Evolutionary conservation across 1,140 invertebrate genomes (phyloP), one percentile per base, ranked within the genome.

Genomic region (Arctopsyche grandis): DNA sequence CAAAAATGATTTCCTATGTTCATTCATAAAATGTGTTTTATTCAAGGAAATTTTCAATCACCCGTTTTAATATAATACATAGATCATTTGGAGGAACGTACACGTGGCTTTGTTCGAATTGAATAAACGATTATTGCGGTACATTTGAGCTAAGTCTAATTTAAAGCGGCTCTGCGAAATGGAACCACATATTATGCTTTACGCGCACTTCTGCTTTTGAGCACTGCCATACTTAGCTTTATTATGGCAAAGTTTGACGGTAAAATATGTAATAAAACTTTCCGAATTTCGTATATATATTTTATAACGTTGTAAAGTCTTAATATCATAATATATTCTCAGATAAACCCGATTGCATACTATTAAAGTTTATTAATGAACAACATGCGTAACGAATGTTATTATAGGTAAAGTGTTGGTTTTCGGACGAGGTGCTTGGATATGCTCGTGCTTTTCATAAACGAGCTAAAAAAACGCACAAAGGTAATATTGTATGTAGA

Each of bases 181-280:
- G 16, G 56, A 21, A 19, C 56, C 56, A 60, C 56, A 60, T 60
- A 60, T 60, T 60, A 21, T 60, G 16, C 56, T 21, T 19, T 21
- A 60, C 16, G 16, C 56, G 56, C 9, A 60, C 21, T 60, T 60
- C 16, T 21, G 21, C 16, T 60, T 60, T 60, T 16, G 56, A 9
- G 21, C 56, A 38, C 3, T 38, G 29, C 29, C 29, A 38, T 38
- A 38, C 29, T 52, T 16, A 16, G 12, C 48, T 52, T 52, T 52
- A 52, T 52, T 52, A 52, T 52, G 10, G 24, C 63, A 26, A 66
- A 66, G 63, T 66, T 66, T 26, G 63, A 66, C 63, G 12, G 7
- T 66, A 22, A 66, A 29, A 66, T 66, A 29, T 29, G 21, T 66
- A 66, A 26, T 66, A 66, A 66, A 66, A 66, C 63, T 66, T 66